Percentiles rank a stretch among this genome's conserved stretches.
Conservation (phyloP, 2,888 invertebrate species). For the Cerastoderma edule region DNA sequence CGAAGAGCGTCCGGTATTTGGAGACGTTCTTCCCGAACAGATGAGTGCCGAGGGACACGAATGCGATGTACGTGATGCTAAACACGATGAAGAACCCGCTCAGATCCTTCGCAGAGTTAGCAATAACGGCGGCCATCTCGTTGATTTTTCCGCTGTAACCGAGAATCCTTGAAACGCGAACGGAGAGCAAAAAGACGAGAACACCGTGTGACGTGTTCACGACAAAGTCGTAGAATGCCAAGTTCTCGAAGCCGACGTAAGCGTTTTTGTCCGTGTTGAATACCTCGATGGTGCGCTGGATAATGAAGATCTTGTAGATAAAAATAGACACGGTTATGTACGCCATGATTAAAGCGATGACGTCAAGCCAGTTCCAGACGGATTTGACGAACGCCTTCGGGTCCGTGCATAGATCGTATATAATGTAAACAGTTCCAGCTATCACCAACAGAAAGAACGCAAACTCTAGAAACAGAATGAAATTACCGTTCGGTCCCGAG, state of each 20-base stretch:
- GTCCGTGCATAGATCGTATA: conserved; percentile 58
- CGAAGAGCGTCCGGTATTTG: conserved; percentile 80
- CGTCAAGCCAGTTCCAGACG: conserved; percentile 83
- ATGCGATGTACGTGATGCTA: conserved; percentile 79
- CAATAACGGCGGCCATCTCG: conserved; percentile 83
- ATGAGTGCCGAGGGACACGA: conserved; percentile 78
- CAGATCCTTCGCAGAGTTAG: conserved; percentile 81
- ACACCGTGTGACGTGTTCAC: conserved; percentile 63
- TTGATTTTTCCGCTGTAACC: conserved; percentile 85
- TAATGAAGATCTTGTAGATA: conserved; percentile 72
- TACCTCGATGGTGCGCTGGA: conserved; percentile 53
- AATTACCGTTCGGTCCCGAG: conserved; percentile 59
- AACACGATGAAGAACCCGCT: conserved; percentile 84
- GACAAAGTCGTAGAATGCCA: conserved; percentile 83
- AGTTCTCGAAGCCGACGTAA: conserved; percentile 78
- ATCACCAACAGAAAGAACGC: conserved; percentile 58
- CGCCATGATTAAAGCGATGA: conserved; percentile 79
- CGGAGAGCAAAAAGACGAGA: conserved; percentile 67
- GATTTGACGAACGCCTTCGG: conserved; percentile 75
- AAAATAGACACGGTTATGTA: conserved; percentile 73
- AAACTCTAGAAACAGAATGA: conserved; percentile 64
- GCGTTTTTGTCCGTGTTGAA: conserved; percentile 65
- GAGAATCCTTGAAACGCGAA: conserved; percentile 79
- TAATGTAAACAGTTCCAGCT: conserved; percentile 51
- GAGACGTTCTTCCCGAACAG: conserved; percentile 76